A percentile compares a stretch with the other conserved stretches of the same genome.
Conservation (phyloP, 2,113 vertebrate species). For the Uria aalge region DNA sequence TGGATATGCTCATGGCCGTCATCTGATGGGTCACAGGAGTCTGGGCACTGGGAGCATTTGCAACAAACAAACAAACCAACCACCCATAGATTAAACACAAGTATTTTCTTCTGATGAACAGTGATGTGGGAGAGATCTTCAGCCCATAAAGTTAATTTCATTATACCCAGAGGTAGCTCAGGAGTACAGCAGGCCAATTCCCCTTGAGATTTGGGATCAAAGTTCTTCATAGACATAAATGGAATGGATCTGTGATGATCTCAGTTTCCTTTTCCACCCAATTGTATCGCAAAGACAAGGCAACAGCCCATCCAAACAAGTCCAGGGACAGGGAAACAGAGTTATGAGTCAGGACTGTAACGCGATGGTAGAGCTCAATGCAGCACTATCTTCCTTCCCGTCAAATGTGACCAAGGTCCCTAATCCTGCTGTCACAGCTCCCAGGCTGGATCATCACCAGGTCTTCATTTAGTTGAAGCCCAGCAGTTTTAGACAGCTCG, state of each 20-base stretch:
- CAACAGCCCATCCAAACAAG: background rate
- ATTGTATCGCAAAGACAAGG: background rate
- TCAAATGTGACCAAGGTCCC: background rate
- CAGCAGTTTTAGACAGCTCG: background rate
- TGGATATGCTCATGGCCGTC: conserved; percentile 91
- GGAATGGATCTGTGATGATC: background rate
- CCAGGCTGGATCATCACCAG: background rate
- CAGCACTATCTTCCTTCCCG: background rate
- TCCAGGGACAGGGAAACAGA: background rate
- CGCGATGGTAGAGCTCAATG: background rate
- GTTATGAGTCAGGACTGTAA: background rate
- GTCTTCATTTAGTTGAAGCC: background rate
- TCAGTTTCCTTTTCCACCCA: conserved; percentile 8
- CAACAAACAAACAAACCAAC: background rate
- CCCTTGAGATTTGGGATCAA: background rate
- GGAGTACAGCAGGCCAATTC: background rate
- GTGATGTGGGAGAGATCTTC: background rate
- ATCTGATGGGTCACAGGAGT: conserved; percentile 90
- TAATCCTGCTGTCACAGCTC: background rate
- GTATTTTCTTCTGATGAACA: background rate
- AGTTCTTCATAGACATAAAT: background rate
- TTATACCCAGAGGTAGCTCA: background rate
- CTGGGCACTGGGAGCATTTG: conserved; percentile 68
- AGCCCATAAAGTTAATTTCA: background rate
- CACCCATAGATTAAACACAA: background rate